Conservation (phyloP, 2,113 vertebrate genomes). For the Clarias gariepinus region DNA sequence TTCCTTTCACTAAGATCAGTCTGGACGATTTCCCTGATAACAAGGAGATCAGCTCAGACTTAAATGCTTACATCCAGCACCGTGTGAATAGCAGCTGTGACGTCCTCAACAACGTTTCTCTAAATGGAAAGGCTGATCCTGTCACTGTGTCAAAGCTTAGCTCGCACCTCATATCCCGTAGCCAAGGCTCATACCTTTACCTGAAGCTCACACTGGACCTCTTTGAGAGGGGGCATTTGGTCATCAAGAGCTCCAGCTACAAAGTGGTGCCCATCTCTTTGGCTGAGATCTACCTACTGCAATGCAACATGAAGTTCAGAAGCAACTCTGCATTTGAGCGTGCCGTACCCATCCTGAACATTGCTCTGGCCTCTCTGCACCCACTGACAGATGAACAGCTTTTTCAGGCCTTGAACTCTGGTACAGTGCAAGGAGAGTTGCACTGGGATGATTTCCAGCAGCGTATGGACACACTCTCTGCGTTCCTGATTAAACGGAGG, state of each 20-base stretch:
- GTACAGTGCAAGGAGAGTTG: conserved; percentile 80
- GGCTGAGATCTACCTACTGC: conserved; percentile 94
- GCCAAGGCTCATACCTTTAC: conserved; percentile 95
- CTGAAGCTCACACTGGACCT: conserved; percentile 95
- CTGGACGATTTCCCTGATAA: conserved; percentile 87
- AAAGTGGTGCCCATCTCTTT: conserved; percentile 96
- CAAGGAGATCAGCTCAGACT: conserved; percentile 86
- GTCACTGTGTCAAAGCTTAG: conserved; percentile 86
- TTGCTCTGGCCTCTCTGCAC: conserved; percentile 91
- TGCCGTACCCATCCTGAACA: conserved; percentile 86
- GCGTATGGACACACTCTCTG: conserved; percentile 89
- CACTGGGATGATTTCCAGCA: conserved; percentile 94
- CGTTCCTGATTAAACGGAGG: conserved; percentile 88
- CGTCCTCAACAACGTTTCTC: conserved; percentile 91
- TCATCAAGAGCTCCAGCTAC: conserved; percentile 97
- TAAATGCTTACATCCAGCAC: conserved; percentile 92
- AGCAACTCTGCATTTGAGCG: conserved; percentile 92
- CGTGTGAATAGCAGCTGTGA: conserved; percentile 87
- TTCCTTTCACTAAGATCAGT: conserved; percentile 85
- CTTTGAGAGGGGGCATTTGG: conserved; percentile 91
- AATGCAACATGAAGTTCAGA: conserved; percentile 99
- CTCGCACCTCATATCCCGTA: conserved; percentile 90
- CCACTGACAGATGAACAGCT: conserved; percentile 98
- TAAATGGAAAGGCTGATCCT: conserved; percentile 91
- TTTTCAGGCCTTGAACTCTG: conserved; percentile 89